phyloP scores from a whole-genome alignment of 2,113 vertebrate genomes.

The Megalops atlanticus region DNA sequence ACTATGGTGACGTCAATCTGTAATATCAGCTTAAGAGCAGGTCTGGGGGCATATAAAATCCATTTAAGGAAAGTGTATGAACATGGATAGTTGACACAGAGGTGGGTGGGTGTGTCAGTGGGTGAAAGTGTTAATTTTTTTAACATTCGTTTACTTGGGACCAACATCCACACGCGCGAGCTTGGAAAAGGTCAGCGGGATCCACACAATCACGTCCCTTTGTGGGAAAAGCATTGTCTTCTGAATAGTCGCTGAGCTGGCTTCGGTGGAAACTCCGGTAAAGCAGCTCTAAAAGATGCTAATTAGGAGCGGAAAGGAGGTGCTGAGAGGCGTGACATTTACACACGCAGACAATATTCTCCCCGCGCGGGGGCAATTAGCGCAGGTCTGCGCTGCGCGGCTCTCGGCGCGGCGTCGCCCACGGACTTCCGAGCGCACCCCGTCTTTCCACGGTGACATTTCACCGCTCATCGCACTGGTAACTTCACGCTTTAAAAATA shows the following conservation, averaged over 20 bases:
- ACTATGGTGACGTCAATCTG: neutral
- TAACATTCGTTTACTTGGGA: neutral
- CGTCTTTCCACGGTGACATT: conserved; percentile 58
- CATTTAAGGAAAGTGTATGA: neutral
- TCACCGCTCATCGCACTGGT: conserved; percentile 49
- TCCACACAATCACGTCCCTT: conserved; percentile 7
- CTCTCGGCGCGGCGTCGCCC: neutral
- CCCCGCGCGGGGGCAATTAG: conserved; percentile 52
- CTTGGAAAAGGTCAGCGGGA: conserved; percentile 5
- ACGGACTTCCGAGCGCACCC: conserved; percentile 30
- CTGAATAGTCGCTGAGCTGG: conserved; percentile 25
- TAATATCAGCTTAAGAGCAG: neutral
- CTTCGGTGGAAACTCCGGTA: conserved; percentile 25
- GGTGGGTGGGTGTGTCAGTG: neutral
- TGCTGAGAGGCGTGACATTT: conserved; percentile 62
- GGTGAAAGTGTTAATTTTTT: neutral
- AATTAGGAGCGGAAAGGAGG: conserved; percentile 36
- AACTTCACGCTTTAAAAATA: conserved; percentile 31
- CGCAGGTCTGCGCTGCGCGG: conserved; percentile 25
- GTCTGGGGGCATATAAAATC: neutral
- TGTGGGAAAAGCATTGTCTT: conserved; percentile 31
- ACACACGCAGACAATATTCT: conserved; percentile 51
- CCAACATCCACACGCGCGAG: neutral
- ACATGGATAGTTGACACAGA: neutral
- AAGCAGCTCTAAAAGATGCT: conserved; percentile 27